Evolutionary conservation across 2,113 vertebrate species (phyloP), one percentile per base, ranked within the genome.

Genomic region (Podiceps cristatus): DNA sequence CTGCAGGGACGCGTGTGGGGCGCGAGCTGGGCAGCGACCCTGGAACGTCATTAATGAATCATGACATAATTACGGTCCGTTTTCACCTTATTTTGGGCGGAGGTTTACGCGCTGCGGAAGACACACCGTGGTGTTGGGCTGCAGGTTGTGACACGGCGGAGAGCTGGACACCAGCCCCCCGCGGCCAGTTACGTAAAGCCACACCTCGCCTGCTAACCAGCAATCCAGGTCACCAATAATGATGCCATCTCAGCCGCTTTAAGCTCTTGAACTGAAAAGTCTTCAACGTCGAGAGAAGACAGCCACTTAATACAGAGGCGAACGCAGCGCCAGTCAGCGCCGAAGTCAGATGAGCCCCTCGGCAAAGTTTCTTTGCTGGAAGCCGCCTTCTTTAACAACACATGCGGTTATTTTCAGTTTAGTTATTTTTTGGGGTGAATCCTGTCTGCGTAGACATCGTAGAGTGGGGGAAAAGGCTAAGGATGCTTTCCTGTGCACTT

Each of bases 191-290:
- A 80, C 75, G 68, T 44, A 90, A 93, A 90, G 27, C 58, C 86
- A n/a, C n/a, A 20, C 37, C 56, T 60, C 94, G 62, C 59, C 62
- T 5, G 82, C 78, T 66, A 75, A 73, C 86, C 84, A 75, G 94
- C 79, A 79, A 24, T 58, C 84, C 79, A 25, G 79, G 52, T 63
- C 76, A 53, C 71, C 60, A 76, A 44, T 4, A 49, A 58, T 2
- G 79, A 64, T 69, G 93, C 87, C 93, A 69, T 11, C 79, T 58
- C 92, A 68, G 79, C 75, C 9, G 5, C 52, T 83, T 87, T 47
- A 20, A 90, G 89, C 13, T 9, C 86, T 88, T 89, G 13, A 44
- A 58, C 67, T 33, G 72, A 78, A 97, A 97, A 92, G 78, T 58
- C 58, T 88, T 88, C 87, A 52, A 17, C 5, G 5, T 15, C 0